A percentile compares a stretch with the other conserved stretches of the same genome.
Evolutionary conservation across 2,888 invertebrate genomes (phyloP).

Genomic region (Lochmaea capreae): DNA sequence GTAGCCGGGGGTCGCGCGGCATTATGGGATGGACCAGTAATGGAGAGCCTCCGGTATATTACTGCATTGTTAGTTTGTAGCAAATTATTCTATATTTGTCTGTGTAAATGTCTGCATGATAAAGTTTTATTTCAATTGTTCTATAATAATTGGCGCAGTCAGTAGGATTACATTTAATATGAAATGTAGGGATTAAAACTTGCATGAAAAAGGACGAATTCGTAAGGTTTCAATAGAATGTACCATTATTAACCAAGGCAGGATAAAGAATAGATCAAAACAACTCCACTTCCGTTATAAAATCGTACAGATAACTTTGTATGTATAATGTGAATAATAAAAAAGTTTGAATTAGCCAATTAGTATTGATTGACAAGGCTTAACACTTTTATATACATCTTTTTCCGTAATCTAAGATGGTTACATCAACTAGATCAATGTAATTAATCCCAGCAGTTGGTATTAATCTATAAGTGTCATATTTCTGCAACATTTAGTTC

Average conservation of each 20-base stretch:
- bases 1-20: slow-evolving; percentile 61
- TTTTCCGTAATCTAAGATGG: slow-evolving; percentile 4
- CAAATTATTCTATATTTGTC: slow-evolving; percentile 38
- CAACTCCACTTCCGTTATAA: not conserved
- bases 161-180: not conserved
- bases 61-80: slow-evolving; percentile 45
- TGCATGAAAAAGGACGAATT: too few relatives aligned
- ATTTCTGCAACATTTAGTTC: slow-evolving; percentile 1
- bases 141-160: slow-evolving; percentile 2
- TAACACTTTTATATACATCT: not conserved
- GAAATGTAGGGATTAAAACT: too few relatives aligned
- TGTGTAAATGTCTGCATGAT: slow-evolving; percentile 12
- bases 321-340: not conserved
- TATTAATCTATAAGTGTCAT: not conserved
- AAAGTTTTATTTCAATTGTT: not conserved
- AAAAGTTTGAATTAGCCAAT: not conserved
- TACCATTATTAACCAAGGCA: too few relatives aligned
- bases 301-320: too few relatives aligned
- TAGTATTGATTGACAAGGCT: not conserved
- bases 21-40: slow-evolving; percentile 62
- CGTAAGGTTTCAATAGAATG: too few relatives aligned
- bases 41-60: slow-evolving; percentile 52
- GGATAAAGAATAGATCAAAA: too few relatives aligned
- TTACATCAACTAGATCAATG: slow-evolving; percentile 8
- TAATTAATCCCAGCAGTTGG: not conserved